Percentiles rank a stretch among this genome's conserved stretches.
Conservation (phyloP, 2,888 invertebrate genomes). For the Ophioninae sp. region DNA sequence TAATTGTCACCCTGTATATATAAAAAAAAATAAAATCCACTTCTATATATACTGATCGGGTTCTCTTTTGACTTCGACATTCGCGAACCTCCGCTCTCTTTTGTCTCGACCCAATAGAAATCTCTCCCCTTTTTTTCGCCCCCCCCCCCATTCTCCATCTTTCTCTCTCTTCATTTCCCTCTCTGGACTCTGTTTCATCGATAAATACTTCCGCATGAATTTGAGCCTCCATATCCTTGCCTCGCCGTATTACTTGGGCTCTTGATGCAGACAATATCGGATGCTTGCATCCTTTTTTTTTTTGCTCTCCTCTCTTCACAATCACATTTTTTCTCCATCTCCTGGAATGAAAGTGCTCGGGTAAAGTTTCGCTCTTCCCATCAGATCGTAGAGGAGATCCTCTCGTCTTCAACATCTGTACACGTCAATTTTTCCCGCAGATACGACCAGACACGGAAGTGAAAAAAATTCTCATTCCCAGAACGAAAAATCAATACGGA, state of each 20-base stretch:
- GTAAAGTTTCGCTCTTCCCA: constrained; percentile 3
- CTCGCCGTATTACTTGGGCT: constrained; percentile 21
- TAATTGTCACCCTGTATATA: not conserved
- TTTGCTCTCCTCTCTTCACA: not conserved
- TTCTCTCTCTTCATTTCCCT: not conserved
- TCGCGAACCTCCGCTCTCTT: constrained; percentile 35
- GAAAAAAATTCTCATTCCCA: not conserved
- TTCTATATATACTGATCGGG: constrained; percentile 51
- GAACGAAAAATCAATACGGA: not conserved
- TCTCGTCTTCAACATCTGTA: not conserved
- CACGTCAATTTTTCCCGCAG: too few species aligned
- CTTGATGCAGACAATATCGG: constrained; percentile 10
- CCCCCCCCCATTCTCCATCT: not conserved
- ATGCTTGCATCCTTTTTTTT: constrained; percentile 13
- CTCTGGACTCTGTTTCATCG: constrained; percentile 39
- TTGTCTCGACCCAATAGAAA: constrained; percentile 42
- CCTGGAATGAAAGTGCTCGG: not conserved
- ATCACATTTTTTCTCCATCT: constrained; percentile 8
- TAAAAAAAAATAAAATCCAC: not conserved
- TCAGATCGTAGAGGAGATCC: not conserved
- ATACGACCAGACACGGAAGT: not conserved
- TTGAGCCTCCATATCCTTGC: constrained; percentile 29
- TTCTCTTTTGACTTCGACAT: constrained; percentile 46
- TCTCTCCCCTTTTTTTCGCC: constrained; percentile 7
- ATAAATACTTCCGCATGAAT: constrained; percentile 55